Base-by-base conservation (phyloP, 1,140 invertebrate species). In the Drosophila repletoides region DNA sequence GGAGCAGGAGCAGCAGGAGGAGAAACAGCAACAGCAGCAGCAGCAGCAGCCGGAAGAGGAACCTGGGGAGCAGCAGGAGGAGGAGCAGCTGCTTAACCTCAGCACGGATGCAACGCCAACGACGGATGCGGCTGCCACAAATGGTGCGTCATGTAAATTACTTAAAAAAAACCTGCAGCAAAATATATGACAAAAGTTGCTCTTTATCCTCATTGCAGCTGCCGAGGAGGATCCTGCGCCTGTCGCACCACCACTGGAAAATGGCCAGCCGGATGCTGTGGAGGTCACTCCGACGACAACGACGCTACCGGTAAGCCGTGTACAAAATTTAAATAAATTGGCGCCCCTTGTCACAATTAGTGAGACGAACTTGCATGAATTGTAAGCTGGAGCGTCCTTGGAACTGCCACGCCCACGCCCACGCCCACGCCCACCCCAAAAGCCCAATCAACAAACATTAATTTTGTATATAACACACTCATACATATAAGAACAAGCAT, bases 301-400 rank as follows among this genome's bases (percentile, higher is more conserved):
- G 7, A 45, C 59, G 60, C 56, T 77, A 77, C 77, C 86, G 86
- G 86, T 88, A 88, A 88, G 86, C 80, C 73, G 55, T 43, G 76
- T 51, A 53, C 41, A 59, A 64, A 72, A 72, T 61, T 69, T 60
- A 68, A 56, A 61, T 48, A 71, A 67, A 79, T 65, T 83, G 80
- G 87, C 87, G 68, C 87, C 87, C 59, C 70, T 88, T 38, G 74
- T 74, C 71, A 81, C 86, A 67, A 86, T 88, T 64, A 88, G 87
- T 48, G 86, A 86, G 52, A 71, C 71, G 52, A 75, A 66, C 59
- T 72, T 88, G 76, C 81, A 74, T 76, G 81, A 76, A 48, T 60
- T 84, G 66, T 80, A 58, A 70, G 19, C 29, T 48, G 43, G 33
- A 53, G 36, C 64, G 36, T 51, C 34, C 28, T 38, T 45, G 40